Conservation (phyloP, 1,140 invertebrate genomes). For the Drosophila mauritiana region DNA sequence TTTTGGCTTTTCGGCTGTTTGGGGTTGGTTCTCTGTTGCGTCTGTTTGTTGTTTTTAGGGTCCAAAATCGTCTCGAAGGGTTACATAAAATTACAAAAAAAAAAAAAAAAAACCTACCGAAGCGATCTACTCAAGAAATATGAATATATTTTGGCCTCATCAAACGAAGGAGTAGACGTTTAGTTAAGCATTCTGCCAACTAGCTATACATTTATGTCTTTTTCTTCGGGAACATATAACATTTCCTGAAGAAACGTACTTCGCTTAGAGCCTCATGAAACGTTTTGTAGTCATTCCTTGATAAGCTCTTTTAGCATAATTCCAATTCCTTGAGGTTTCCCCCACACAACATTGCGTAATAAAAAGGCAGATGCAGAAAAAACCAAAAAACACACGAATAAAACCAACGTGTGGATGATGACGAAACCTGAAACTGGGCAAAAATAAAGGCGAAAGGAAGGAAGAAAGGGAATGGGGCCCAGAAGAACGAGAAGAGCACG, state of each 20-base stretch:
- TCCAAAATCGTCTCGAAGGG: conserved; percentile 42
- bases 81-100: conserved; percentile 24
- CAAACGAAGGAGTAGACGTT: background rate
- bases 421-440: conserved; percentile 52
- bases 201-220: no score
- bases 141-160: conserved; percentile 11
- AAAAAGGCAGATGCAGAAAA: conserved; percentile 31
- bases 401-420: conserved; percentile 9
- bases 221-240: background rate
- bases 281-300: no score
- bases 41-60: conserved; percentile 36
- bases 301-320: background rate
- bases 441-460: conserved; percentile 12
- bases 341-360: conserved; percentile 21
- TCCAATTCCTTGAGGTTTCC: conserved; percentile 7
- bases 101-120: background rate
- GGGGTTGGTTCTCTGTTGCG: conserved; percentile 45
- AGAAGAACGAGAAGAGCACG: conserved; percentile 19
- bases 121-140: conserved; percentile 16
- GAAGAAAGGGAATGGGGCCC: background rate
- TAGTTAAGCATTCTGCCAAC: background rate
- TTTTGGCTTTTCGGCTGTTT: conserved; percentile 29
- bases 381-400: background rate
- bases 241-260: no score
- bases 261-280: no score